phyloP scores from a whole-genome alignment of 37 sponge, comb jelly and placozoan species.

The Cliona cf. orientalis region DNA sequence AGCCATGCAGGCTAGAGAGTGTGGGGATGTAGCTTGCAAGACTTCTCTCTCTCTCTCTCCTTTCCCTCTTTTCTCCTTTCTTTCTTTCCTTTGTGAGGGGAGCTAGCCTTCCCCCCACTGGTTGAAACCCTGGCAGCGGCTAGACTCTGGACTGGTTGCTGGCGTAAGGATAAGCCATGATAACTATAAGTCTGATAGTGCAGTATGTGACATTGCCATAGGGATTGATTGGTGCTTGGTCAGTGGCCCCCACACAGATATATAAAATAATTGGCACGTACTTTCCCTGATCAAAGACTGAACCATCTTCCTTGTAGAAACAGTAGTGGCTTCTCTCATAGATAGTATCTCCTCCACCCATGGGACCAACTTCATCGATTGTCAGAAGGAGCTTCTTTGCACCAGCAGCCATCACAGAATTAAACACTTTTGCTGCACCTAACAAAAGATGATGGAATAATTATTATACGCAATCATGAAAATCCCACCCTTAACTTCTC shows the following conservation, averaged over 20 bases:
- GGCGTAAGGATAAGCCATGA: too few species aligned
- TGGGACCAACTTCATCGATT: constrained; percentile 69
- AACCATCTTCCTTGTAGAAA: constrained; percentile 54
- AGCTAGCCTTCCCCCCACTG: too few species aligned
- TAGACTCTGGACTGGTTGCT: too few species aligned
- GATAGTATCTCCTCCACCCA: constrained; percentile 25
- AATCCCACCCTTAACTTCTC: constrained; percentile 55
- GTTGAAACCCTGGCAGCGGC: too few species aligned
- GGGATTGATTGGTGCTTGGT: neutral
- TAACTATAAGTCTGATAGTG: too few species aligned
- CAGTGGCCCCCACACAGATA: neutral
- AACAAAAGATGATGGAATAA: neutral
- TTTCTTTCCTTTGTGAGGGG: too few species aligned
- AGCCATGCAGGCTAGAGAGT: too few species aligned
- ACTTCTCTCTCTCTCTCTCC: too few species aligned
- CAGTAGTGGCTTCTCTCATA: constrained; percentile 73
- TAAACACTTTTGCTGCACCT: constrained; percentile 63
- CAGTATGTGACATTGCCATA: too few species aligned
- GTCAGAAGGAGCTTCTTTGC: constrained; percentile 45
- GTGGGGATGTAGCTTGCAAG: too few species aligned
- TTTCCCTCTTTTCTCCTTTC: too few species aligned
- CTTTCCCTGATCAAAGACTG: constrained; percentile 72
- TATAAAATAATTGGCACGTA: constrained; percentile 11
- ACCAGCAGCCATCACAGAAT: constrained; percentile 39
- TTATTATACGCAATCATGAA: neutral